These are phyloP conservation scores for Hexactinellida sp. DNA, from an alignment of 37 sponge, comb jelly and placozoan species.

Conservation along the genomic window DNA sequence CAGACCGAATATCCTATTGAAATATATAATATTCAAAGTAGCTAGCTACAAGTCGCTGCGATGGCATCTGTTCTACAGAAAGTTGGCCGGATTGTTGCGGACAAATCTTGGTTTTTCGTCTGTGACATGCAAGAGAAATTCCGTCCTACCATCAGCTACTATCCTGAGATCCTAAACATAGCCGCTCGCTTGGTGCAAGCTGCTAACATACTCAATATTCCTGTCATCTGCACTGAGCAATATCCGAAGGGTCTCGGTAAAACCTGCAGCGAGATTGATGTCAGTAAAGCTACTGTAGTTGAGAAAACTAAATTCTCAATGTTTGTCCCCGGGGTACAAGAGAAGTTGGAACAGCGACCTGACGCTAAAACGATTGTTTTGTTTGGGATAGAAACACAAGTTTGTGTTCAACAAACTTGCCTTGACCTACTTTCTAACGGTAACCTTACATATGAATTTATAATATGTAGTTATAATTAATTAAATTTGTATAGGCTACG, in stretches of 20 bases:
- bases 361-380: slow-evolving; percentile 68
- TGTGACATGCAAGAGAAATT: slow-evolving; percentile 99
- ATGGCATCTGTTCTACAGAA: slow-evolving; percentile 21
- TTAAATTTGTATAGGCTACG: slow-evolving; percentile 35
- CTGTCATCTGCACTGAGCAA: slow-evolving; percentile 92
- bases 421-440: slow-evolving; percentile 65
- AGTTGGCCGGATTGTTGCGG: slow-evolving; percentile 59
- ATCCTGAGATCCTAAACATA: slow-evolving; percentile 75
- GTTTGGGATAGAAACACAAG: slow-evolving; percentile 98
- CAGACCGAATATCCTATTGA: no score
- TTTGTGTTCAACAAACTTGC: slow-evolving; percentile 94
- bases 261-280: slow-evolving; percentile 80
- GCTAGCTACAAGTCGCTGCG: no score
- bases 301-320: slow-evolving; percentile 90
- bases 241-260: slow-evolving; percentile 93
- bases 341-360: slow-evolving; percentile 27
- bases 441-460: no score
- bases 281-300: slow-evolving; percentile 53
- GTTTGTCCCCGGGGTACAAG: slow-evolving; percentile 70
- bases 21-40: no score
- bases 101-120: slow-evolving; percentile 68
- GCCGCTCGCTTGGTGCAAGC: slow-evolving; percentile 57
- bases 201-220: slow-evolving; percentile 80
- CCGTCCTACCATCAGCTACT: slow-evolving; percentile 74
- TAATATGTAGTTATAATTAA: no score